A percentile compares a stretch with the other conserved stretches of the same genome.
These are phyloP conservation scores for Catocala nupta DNA, from an alignment of 2,888 invertebrate genomes.

Conservation along the genomic window DNA sequence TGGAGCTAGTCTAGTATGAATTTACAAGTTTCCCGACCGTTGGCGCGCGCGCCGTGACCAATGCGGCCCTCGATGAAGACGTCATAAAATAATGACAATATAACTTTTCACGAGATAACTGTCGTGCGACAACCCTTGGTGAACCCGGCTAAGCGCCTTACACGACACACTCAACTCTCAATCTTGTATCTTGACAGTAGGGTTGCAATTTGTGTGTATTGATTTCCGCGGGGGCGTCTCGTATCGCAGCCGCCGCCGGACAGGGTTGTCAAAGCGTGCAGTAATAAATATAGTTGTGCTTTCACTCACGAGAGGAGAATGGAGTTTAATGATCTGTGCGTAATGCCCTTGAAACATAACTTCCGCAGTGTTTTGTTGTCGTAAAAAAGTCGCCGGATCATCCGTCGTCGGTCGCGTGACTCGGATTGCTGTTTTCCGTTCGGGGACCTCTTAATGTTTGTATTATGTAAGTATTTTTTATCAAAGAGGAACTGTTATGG, in stretches of 20 bases:
- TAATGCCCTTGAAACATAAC: conserved; percentile 78
- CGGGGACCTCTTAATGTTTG: conserved; percentile 51
- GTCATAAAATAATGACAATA: conserved; percentile 83
- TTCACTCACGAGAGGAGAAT: conserved; percentile 70
- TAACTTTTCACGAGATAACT: conserved; percentile 69
- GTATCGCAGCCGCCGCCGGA: conserved; percentile 48
- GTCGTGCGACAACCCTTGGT: conserved; percentile 66
- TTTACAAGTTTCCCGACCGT: conserved; percentile 60
- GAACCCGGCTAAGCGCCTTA: conserved; percentile 34
- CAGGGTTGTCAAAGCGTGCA: conserved; percentile 78
- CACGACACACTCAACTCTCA: conserved; percentile 4
- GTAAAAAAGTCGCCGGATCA: conserved; percentile 73
- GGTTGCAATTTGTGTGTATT: conserved; percentile 17
- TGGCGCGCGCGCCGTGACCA: conserved; percentile 58
- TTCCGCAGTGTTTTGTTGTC: conserved; percentile 81
- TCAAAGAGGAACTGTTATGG: conserved; percentile 8
- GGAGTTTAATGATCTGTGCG: conserved; percentile 82
- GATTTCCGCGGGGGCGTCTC: conserved; percentile 43
- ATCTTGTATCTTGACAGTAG: conserved; percentile 19
- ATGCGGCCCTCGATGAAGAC: conserved; percentile 71
- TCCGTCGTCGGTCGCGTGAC: conserved; percentile 58
- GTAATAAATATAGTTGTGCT: conserved; percentile 79
- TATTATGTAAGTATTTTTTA: conserved; percentile 40
- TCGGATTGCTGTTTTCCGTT: conserved; percentile 61
- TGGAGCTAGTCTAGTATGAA: conserved; percentile 60